Conservation (phyloP, 2,888 invertebrate genomes). For the Lepeophtheirus nordmannii region DNA sequence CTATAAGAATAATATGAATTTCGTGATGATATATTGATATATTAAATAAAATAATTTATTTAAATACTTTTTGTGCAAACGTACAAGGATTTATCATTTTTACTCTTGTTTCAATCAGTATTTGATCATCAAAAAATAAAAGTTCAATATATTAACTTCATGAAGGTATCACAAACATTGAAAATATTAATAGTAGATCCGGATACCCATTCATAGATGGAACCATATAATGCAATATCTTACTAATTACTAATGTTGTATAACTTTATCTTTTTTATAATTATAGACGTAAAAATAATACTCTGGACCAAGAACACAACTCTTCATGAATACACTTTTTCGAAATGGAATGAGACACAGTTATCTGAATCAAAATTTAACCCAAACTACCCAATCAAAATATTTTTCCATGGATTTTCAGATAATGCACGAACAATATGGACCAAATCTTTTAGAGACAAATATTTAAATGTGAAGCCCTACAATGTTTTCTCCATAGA, state of each 20-base stretch:
- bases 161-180: no score
- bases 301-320: constrained; percentile 12
- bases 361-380: background rate
- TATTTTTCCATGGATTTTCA: constrained; percentile 17
- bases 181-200: no score
- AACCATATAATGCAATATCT: no score
- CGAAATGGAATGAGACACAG: background rate
- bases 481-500: constrained; percentile 15
- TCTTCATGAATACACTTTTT: background rate
- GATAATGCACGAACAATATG: constrained; percentile 1
- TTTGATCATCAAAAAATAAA: no score
- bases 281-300: background rate
- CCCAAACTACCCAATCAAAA: constrained; percentile 4
- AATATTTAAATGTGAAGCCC: background rate
- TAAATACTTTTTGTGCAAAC: no score
- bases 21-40: no score
- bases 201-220: no score
- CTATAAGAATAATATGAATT: no score
- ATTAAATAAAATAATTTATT: no score
- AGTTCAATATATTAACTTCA: no score
- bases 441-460: background rate
- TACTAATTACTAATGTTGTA: background rate
- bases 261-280: background rate
- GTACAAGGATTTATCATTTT: no score
- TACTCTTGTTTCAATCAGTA: no score